phyloP scores from a whole-genome alignment of 2,888 invertebrate genomes.

The Tetragonisca angustula region DNA sequence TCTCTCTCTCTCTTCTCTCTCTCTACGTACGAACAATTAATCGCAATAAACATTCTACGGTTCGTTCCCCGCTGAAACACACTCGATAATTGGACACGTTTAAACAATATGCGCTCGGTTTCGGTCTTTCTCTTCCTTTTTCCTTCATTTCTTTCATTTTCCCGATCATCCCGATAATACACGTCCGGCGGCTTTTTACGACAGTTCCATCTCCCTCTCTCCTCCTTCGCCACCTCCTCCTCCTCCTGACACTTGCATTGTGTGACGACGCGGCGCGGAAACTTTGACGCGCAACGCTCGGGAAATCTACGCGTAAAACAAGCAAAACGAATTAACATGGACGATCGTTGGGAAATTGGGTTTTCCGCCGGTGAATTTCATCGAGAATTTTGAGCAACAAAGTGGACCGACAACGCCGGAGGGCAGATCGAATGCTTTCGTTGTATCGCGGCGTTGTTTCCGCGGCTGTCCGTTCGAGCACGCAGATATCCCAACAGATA shows the following conservation, averaged over 20 bases:
- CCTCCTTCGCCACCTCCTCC: background rate
- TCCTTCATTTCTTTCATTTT: constrained; percentile 8
- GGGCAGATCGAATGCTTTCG: background rate
- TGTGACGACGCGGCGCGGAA: background rate
- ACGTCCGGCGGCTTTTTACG: background rate
- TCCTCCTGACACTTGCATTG: too few species aligned
- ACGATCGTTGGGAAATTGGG: background rate
- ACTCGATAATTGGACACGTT: constrained; percentile 61
- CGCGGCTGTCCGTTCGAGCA: background rate
- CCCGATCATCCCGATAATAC: constrained; percentile 1
- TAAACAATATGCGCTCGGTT: constrained; percentile 34
- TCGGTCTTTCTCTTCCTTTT: background rate
- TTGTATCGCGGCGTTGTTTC: too few species aligned
- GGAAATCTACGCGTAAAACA: constrained; percentile 3
- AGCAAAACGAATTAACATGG: constrained; percentile 26
- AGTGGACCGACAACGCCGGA: background rate
- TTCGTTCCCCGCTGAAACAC: constrained; percentile 29
- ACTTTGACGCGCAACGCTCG: background rate
- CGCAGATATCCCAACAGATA: background rate
- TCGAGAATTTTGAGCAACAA: background rate
- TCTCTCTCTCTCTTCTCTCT: background rate
- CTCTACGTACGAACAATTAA: constrained; percentile 19
- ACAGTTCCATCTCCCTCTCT: background rate
- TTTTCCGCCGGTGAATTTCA: background rate
- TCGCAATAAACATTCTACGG: constrained; percentile 49